Evolutionary conservation across 2,113 vertebrate species (phyloP), one percentile per base, ranked within the genome.

Genomic region (Gymnogyps californianus): DNA sequence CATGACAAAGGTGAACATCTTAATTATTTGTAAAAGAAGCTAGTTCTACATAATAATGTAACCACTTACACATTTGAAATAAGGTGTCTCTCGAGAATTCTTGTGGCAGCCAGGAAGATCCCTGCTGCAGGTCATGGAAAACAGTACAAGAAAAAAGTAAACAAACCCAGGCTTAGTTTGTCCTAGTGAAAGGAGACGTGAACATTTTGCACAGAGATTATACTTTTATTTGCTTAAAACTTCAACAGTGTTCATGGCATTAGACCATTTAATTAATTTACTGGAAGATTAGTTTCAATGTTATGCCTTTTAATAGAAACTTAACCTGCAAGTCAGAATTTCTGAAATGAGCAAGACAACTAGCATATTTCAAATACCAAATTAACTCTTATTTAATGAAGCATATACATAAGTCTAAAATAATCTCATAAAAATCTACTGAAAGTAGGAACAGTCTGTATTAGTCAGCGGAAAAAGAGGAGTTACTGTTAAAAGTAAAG

Each of bases 151-250:
- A 70, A 52, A 80, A 52, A 54, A 79, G 54, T 66, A 91, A 87
- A 94, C 66, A 89, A 64, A 90, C 61, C 38, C 26, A 85, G 49
- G 75, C 51, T 59, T 44, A 76, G 22, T 40, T 90, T 87, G 36
- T 90, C 84, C 72, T 54, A 71, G 87, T 61, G 44, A 92, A 95
- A 91, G 62, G 61, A 66, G 59, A 89, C 66, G 83, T 49, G 90
- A 94, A 93, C 36, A 82, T 81, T 96, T 87, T 87, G 77, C 91
- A 86, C 71, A 93, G 79, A 85, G 61, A 90, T 87, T 72, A 84
- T n/a, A 57, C 64, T 91, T 93, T 91, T 87, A 90, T 94, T 95
- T 91, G 71, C 96, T 93, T 95, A 96, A 91, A 96, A 94, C 40
- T 93, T 91, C 36, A 90, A 46, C 21, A 58, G 55, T 57, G 34